Conservation (phyloP, 2,797 vertebrate genomes). For the Enteromius trimaculatus region DNA sequence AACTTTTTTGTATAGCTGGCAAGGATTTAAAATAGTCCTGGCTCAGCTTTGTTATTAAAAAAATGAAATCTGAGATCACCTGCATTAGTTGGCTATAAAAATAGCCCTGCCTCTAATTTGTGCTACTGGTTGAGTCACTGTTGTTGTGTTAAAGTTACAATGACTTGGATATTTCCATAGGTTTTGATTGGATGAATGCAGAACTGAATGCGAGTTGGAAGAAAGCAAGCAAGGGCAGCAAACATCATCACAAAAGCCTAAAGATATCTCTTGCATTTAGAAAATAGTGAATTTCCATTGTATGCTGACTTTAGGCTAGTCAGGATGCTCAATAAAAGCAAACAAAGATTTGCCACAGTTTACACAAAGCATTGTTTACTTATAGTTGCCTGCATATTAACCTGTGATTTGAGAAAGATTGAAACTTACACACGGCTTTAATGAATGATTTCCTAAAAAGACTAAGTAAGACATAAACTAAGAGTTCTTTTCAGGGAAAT, state of each 20-base stretch:
- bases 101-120: neutral
- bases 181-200: neutral
- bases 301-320: neutral
- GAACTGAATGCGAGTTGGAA: neutral
- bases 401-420: neutral
- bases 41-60: neutral
- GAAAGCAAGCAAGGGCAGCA: neutral
- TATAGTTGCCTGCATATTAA: neutral
- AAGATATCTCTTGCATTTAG: no score
- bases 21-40: neutral
- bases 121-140: neutral
- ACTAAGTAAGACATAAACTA: neutral
- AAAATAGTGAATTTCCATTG: neutral
- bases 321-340: neutral
- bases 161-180: neutral
- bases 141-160: no score
- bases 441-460: neutral
- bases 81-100: neutral
- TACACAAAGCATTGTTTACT: neutral
- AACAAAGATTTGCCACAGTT: neutral
- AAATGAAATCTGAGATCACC: neutral
- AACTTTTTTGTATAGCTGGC: neutral
- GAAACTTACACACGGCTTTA: neutral
- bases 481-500: neutral
- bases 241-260: no score